Evolutionary conservation across 1,140 invertebrate species (phyloP).

Genomic region (Drosophila pseudoananassae): DNA sequence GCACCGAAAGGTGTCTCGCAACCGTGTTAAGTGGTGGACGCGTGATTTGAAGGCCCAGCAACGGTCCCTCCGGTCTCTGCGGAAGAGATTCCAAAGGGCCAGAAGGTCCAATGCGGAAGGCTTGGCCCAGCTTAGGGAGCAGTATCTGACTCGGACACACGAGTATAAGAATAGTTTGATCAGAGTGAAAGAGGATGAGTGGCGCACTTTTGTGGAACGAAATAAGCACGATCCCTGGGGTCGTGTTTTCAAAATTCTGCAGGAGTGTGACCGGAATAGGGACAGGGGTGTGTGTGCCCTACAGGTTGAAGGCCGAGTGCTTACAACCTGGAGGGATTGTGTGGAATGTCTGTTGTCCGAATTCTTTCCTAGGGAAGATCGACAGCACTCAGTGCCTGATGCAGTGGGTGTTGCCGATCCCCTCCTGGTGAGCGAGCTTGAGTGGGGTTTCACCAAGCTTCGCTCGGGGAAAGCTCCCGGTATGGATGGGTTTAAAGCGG

Average conservation of each 20-base stretch:
- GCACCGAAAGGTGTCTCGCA: no score
- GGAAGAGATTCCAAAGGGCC: not conserved
- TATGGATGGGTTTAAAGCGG: no score
- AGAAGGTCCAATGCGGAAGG: not conserved
- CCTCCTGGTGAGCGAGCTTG: no score
- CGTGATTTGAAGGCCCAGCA: no score
- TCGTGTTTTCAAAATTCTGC: not conserved
- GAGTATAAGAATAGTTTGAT: not conserved
- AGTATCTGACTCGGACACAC: not conserved
- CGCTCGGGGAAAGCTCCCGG: no score
- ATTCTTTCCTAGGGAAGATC: not conserved
- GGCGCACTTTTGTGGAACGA: no score
- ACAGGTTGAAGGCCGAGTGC: not conserved
- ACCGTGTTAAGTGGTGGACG: no score
- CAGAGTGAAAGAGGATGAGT: no score
- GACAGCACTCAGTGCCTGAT: not conserved
- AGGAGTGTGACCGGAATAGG: not conserved
- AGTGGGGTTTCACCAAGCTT: no score
- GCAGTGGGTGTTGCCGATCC: no score
- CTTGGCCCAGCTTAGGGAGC: not conserved
- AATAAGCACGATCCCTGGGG: no score
- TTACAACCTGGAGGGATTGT: not conserved
- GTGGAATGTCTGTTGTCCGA: not conserved
- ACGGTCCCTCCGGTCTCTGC: no score
- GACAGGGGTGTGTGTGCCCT: not conserved